Base-by-base conservation (phyloP, 2,888 invertebrate species). In the Stenodera caucasica region DNA sequence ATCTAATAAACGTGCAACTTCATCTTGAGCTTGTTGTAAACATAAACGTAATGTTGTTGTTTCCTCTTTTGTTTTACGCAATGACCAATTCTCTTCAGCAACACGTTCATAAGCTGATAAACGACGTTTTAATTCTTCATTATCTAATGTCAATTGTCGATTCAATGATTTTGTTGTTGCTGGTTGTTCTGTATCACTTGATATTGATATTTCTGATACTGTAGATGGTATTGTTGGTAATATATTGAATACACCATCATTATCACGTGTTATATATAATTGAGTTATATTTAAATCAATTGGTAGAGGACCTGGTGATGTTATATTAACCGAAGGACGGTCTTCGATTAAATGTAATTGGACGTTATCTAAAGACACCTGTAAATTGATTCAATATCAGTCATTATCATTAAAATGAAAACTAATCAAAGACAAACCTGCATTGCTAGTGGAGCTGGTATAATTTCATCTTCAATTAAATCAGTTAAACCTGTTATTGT, bases 391-490 rank as follows among this genome's bases (percentile, higher is more conserved):
- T n/a, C n/a, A n/a, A n/a, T n/a, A n/a, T n/a, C n/a, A n/a, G n/a
- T n/a, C n/a, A n/a, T n/a, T n/a, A n/a, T n/a, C n/a, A n/a, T n/a
- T n/a, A n/a, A n/a, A n/a, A n/a, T n/a, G n/a, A n/a, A n/a, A n/a
- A n/a, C n/a, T n/a, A n/a, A n/a, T 26, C 53, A 57, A 45, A 53
- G 53, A 54, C 76, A 78, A 78, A 93, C 92, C 84, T 92, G 87
- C 73, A 94, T 82, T 4, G 95, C 94, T 80, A 95, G 86, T 0
- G 94, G 91, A 58, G 88, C 86, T 1, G 87, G 87, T 23, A 91
- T 84, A 35, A 92, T 85, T 81, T 96, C 96, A 79, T 96, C 96
- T 77, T 96, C 96, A 0, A 91, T 83, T 66, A 96, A 85, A 79
- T 94, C 95, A 0, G 90, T 85, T 12, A 96, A 81, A 11, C 92